These are phyloP conservation scores for Diplogasteroides magnus DNA, from an alignment of 1,140 invertebrate genomes.

Conservation along the genomic window DNA sequence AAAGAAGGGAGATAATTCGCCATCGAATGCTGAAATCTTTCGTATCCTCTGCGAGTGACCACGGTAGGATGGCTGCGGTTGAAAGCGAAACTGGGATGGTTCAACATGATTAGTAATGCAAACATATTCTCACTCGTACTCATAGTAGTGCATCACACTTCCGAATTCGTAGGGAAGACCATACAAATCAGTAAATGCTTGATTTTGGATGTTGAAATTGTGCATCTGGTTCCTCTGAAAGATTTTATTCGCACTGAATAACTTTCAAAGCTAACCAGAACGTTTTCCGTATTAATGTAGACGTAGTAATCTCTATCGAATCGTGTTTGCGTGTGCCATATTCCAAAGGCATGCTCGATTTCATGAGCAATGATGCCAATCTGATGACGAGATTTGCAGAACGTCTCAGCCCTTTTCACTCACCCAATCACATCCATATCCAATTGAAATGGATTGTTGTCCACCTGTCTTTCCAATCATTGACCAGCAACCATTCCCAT, in stretches of 20 bases:
- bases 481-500: constrained; percentile 27
- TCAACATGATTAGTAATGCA: background rate
- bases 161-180: constrained; percentile 55
- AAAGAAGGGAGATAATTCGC: background rate
- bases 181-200: constrained; percentile 49
- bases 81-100: background rate
- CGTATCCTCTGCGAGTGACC: background rate
- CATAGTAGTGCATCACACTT: constrained; percentile 55
- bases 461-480: constrained; percentile 34
- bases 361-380: constrained; percentile 57
- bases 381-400: constrained; percentile 26
- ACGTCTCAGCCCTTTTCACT: constrained; percentile 1
- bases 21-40: background rate
- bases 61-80: background rate
- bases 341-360: constrained; percentile 59
- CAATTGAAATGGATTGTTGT: constrained; percentile 35
- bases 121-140: constrained; percentile 25
- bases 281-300: background rate
- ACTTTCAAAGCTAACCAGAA: background rate
- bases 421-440: constrained; percentile 37
- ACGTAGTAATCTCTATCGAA: constrained; percentile 57
- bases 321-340: constrained; percentile 59
- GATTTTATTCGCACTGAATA: background rate
- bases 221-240: background rate
- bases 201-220: constrained; percentile 42